A percentile compares a stretch with the other conserved stretches of the same genome.
These are phyloP conservation scores for Athetis lepigone DNA, from an alignment of 2,888 invertebrate genomes.

Conservation along the genomic window DNA sequence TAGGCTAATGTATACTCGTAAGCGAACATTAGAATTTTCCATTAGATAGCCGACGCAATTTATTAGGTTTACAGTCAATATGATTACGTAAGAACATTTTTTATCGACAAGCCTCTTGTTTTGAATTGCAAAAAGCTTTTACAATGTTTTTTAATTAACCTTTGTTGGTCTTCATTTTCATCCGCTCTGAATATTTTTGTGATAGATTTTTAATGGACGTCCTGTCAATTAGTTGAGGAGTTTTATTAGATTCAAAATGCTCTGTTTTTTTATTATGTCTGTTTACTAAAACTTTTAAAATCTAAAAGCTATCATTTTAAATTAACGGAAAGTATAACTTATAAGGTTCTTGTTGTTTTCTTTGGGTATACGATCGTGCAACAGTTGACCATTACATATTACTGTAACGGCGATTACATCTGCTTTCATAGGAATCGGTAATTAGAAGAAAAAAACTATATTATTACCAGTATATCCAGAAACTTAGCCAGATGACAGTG, in stretches of 20 bases:
- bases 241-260: neutral
- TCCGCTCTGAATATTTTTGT: neutral
- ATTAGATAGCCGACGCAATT: slow-evolving; percentile 51
- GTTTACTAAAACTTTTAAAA: neutral
- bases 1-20: slow-evolving; percentile 50
- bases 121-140: slow-evolving; percentile 46
- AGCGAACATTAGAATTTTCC: slow-evolving; percentile 42
- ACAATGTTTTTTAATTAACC: slow-evolving; percentile 27
- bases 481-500: too few species aligned
- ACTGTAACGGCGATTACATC: slow-evolving; percentile 9
- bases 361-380: slow-evolving; percentile 17
- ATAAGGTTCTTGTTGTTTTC: slow-evolving; percentile 4
- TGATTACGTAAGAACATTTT: slow-evolving; percentile 45
- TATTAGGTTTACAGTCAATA: slow-evolving; percentile 43
- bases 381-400: slow-evolving; percentile 17
- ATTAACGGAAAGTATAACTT: slow-evolving; percentile 5
- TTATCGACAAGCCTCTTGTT: slow-evolving; percentile 31
- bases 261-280: slow-evolving; percentile 1
- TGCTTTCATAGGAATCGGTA: neutral
- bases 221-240: neutral
- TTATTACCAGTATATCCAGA: too few species aligned
- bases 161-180: slow-evolving; percentile 7
- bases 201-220: slow-evolving; percentile 20
- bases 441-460: neutral
- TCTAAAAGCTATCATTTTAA: neutral